Percentiles rank a stretch among this genome's conserved stretches.
These are phyloP conservation scores for Anthoscopus minutus DNA, from an alignment of 2,113 vertebrate species.

Conservation along the genomic window DNA sequence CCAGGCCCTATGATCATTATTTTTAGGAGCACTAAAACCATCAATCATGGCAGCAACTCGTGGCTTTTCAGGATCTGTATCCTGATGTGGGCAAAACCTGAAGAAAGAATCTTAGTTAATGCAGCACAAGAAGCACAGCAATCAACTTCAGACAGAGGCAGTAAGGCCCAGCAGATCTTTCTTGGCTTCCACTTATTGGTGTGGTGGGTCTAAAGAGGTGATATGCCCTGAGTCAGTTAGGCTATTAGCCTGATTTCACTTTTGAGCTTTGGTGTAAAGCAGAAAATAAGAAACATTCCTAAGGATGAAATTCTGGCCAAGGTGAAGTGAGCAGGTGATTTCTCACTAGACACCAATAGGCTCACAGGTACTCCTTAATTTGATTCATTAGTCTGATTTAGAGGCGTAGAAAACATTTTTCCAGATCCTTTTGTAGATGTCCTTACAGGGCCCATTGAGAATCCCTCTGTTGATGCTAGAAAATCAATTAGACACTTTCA, in stretches of 20 bases:
- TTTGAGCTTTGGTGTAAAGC: background rate
- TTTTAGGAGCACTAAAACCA: conserved; percentile 63
- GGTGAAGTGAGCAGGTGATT: background rate
- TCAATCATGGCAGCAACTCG: conserved; percentile 48
- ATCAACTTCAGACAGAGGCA: background rate
- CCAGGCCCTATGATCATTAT: conserved; percentile 57
- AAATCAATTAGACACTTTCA: background rate
- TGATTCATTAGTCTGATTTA: background rate
- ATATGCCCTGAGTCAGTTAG: background rate
- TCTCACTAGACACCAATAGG: background rate
- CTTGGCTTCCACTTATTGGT: background rate
- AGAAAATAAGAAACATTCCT: background rate
- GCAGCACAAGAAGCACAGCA: background rate
- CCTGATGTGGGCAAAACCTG: conserved; percentile 59
- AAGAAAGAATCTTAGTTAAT: background rate
- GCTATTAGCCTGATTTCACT: background rate
- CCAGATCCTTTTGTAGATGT: background rate
- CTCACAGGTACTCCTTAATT: background rate
- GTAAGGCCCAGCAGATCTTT: background rate
- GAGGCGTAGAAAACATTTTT: background rate
- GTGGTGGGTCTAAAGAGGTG: background rate
- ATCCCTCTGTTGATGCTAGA: background rate
- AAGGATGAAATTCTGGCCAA: background rate
- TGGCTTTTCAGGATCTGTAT: conserved; percentile 57
- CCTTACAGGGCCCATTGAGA: background rate